phyloP scores from a whole-genome alignment of 2,113 vertebrate genomes.

The Aleadryas rufinucha region DNA sequence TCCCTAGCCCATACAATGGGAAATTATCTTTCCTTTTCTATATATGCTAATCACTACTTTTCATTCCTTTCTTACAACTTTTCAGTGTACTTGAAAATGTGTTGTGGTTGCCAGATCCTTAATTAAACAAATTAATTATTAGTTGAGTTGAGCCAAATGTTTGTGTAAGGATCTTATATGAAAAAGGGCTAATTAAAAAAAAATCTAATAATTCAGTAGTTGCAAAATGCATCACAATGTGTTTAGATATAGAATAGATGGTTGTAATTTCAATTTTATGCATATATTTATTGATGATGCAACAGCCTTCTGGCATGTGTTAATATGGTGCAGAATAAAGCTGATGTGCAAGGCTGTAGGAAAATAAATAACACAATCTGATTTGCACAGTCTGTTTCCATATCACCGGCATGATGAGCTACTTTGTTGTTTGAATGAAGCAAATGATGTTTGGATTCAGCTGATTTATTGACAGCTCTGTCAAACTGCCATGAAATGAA shows the following conservation, averaged over 20 bases:
- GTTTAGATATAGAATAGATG: background rate
- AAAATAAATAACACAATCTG: background rate
- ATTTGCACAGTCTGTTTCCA: background rate
- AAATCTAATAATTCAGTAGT: background rate
- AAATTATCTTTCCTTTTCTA: background rate
- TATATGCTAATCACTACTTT: background rate
- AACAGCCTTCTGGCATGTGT: background rate
- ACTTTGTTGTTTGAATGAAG: background rate
- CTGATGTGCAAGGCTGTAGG: background rate
- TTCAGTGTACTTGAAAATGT: background rate
- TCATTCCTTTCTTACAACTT: background rate
- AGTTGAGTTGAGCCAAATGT: background rate
- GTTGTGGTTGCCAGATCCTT: background rate
- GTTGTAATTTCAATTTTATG: background rate
- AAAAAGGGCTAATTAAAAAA: background rate
- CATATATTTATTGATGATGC: background rate
- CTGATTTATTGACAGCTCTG: conserved; percentile 6
- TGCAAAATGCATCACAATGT: background rate
- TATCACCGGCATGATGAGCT: background rate
- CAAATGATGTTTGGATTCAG: background rate
- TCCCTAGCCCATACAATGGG: background rate
- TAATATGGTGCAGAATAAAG: background rate
- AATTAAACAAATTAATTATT: background rate
- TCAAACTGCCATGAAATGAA: background rate
- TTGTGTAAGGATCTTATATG: background rate